Percentiles rank a stretch among this genome's conserved stretches.
Conservation (phyloP, 2,888 invertebrate species). For the Brachypalpus laphriformis region DNA sequence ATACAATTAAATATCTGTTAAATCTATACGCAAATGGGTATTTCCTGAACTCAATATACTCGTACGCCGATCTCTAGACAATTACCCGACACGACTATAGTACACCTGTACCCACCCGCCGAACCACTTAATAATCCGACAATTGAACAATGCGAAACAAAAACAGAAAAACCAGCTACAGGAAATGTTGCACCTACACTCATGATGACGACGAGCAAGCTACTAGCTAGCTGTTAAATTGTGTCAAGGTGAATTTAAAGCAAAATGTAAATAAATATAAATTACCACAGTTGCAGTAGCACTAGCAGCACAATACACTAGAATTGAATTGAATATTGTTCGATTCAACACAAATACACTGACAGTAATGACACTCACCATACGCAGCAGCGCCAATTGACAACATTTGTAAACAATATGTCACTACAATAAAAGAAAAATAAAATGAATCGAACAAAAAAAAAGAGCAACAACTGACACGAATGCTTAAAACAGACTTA, state of each 20-base stretch:
- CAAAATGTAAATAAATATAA: constrained; percentile 74
- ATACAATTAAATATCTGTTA: constrained; percentile 55
- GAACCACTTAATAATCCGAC: constrained; percentile 63
- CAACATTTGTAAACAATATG: constrained; percentile 69
- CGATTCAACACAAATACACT: constrained; percentile 46
- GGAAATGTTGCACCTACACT: constrained; percentile 74
- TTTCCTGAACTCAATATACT: constrained; percentile 65
- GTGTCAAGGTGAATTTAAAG: constrained; percentile 74
- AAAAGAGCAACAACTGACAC: constrained; percentile 51
- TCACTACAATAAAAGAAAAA: constrained; percentile 30
- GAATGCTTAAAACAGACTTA: constrained; percentile 60
- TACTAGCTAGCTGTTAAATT: constrained; percentile 60
- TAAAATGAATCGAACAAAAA: constrained; percentile 9
- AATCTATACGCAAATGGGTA: constrained; percentile 40
- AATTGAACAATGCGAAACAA: constrained; percentile 47
- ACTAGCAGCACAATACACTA: constrained; percentile 30
- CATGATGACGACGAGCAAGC: constrained; percentile 50
- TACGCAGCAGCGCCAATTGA: constrained; percentile 36
- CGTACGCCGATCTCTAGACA: constrained; percentile 44
- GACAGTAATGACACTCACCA: constrained; percentile 2
- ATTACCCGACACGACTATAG: constrained; percentile 12
- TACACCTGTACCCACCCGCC: constrained; percentile 70
- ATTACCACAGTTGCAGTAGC: constrained; percentile 70
- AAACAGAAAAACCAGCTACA: constrained; percentile 47
- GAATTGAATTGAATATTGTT: constrained; percentile 62